Evolutionary conservation across 2,888 invertebrate genomes (phyloP).

Genomic region (Dicyrtomina minuta): DNA sequence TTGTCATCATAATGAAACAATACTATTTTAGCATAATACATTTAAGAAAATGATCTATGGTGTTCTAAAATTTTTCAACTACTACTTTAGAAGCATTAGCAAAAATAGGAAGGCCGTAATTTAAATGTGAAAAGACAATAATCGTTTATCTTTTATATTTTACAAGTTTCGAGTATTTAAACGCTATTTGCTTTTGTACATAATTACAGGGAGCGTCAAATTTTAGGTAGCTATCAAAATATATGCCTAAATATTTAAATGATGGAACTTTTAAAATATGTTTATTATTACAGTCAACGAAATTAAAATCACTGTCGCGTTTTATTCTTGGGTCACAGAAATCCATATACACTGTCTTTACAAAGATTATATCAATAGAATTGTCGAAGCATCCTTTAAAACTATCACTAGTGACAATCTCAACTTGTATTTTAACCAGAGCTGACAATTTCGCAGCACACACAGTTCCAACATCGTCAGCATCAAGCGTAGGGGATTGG

Average conservation of each 20-base stretch:
- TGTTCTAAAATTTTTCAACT: background rate
- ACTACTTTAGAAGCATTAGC: background rate
- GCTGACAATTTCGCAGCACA: background rate
- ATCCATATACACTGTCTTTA: no score
- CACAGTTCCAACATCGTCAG: background rate
- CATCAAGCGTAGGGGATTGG: background rate
- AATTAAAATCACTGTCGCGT: no score
- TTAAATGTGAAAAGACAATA: background rate
- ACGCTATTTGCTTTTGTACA: background rate
- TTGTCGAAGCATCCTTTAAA: background rate
- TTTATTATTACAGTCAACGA: background rate
- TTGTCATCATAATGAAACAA: background rate
- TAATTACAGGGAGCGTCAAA: background rate
- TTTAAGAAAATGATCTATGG: background rate
- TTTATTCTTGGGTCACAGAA: no score
- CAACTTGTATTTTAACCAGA: background rate
- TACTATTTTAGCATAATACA: background rate
- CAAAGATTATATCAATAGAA: background rate
- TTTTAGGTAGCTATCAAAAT: background rate
- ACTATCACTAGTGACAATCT: background rate
- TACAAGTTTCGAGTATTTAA: background rate
- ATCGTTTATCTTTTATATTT: background rate
- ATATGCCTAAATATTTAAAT: conserved; percentile 5
- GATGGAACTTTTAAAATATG: background rate
- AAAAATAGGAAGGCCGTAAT: background rate